Conservation (phyloP, 2,888 invertebrate genomes). For the Matsumyia berberina region DNA sequence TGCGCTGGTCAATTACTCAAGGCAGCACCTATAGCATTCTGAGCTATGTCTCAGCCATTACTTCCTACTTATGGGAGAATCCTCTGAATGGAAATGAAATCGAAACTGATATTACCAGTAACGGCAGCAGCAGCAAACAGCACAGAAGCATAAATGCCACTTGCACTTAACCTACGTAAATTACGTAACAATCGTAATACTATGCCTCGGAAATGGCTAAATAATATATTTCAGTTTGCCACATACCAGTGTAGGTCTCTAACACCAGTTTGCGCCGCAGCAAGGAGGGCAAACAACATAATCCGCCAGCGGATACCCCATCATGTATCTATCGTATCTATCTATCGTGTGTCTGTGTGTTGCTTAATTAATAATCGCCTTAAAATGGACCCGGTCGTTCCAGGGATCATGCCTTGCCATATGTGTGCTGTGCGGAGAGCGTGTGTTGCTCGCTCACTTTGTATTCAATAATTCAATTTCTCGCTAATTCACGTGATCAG, state of each 20-base stretch:
- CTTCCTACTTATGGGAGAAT: conserved; percentile 54
- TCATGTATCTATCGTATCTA: conserved; percentile 39
- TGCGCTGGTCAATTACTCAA: conserved; percentile 31
- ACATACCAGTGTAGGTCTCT: conserved; percentile 33
- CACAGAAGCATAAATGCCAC: conserved; percentile 66
- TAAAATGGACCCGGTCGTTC: conserved; percentile 52
- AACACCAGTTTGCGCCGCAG: background rate
- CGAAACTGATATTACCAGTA: conserved; percentile 53
- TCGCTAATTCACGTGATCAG: conserved; percentile 76
- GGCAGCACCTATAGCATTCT: conserved; percentile 1
- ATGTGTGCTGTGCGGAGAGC: conserved; percentile 21
- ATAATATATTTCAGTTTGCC: conserved; percentile 55
- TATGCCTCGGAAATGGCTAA: conserved; percentile 60
- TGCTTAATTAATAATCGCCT: conserved; percentile 75
- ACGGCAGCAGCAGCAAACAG: conserved; percentile 23
- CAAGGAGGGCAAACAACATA: conserved; percentile 60
- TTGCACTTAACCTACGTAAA: conserved; percentile 73
- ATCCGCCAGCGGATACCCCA: conserved; percentile 58
- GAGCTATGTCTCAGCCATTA: conserved; percentile 15
- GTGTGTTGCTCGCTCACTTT: conserved; percentile 60
- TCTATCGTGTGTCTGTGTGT: conserved; percentile 40
- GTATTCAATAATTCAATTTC: conserved; percentile 75
- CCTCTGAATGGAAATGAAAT: conserved; percentile 66
- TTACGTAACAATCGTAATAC: conserved; percentile 69
- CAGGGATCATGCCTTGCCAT: conserved; percentile 42